Evolutionary conservation across 1,140 invertebrate species (phyloP).

Genomic region (Drosophila oshimai): DNA sequence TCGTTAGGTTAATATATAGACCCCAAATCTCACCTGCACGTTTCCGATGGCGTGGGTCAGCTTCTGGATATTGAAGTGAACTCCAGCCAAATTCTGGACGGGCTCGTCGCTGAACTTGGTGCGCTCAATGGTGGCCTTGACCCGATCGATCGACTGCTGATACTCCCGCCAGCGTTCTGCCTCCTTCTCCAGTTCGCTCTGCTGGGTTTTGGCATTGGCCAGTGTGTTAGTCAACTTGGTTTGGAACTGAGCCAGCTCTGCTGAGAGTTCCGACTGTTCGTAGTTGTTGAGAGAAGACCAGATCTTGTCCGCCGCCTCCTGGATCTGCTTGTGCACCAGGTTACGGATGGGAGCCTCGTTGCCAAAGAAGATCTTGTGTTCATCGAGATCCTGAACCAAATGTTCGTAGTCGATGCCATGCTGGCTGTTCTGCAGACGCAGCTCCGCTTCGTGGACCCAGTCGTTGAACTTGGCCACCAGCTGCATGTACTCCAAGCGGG

Average conservation of each 20-base stretch:
- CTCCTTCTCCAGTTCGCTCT: conserved; percentile 89
- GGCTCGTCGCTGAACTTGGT: conserved; percentile 89
- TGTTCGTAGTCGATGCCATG: conserved; percentile 94
- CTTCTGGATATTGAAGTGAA: conserved; percentile 92
- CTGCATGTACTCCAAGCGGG: conserved; percentile 88
- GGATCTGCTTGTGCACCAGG: conserved; percentile 90
- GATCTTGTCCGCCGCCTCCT: conserved; percentile 92
- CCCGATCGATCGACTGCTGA: conserved; percentile 88
- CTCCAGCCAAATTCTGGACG: conserved; percentile 88
- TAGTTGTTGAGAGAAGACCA: conserved; percentile 91
- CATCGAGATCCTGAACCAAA: conserved; percentile 90
- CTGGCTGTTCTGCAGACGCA: conserved; percentile 89
- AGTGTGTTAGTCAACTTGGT: conserved; percentile 91
- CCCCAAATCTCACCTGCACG: conserved; percentile 86
- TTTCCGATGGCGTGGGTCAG: conserved; percentile 90
- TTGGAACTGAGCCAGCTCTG: conserved; percentile 90
- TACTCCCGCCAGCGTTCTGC: conserved; percentile 92
- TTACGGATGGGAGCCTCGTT: conserved; percentile 90
- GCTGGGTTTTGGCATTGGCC: conserved; percentile 90
- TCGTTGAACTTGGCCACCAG: conserved; percentile 90
- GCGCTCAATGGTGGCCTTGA: conserved; percentile 88
- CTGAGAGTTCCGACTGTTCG: conserved; percentile 91
- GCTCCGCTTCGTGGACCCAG: conserved; percentile 93
- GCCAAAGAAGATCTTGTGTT: conserved; percentile 93
- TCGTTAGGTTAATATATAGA: not conserved